Evolutionary conservation across 2,797 vertebrate genomes (phyloP), one percentile per base, ranked within the genome.

Genomic region (Ispidina lecontei): DNA sequence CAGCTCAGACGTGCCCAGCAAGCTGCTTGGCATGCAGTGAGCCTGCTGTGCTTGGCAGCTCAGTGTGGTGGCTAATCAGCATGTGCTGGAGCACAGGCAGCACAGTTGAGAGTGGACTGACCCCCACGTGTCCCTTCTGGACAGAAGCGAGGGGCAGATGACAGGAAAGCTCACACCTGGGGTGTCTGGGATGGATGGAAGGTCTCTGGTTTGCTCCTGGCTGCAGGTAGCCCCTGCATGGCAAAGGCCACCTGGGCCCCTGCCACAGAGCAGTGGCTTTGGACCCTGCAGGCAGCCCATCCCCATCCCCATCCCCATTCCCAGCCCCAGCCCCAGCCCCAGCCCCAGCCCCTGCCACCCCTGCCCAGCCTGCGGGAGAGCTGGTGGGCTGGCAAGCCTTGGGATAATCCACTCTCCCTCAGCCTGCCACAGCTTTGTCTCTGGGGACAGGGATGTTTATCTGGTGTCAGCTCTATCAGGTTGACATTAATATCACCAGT

Each of bases 1-100:
- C 0, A 1, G 33, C 41, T 78, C 67, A 75, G 69, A 5, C 56
- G 71, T 68, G 39, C 85, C 54, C 2, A 4, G 54, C 46, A 86
- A 88, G 52, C 91, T 90, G 70, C 54, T 94, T 96, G 87, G 68
- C 77, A 92, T 92, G 80, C 87, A 73, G 54, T 8, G 49, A 77
- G 70, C 33, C 75, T 82, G 74, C 92, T 56, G 25, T 14, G 37
- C 94, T 96, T 94, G 87, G 95, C 70, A 86, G 62, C 76, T 29
- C 7, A 10, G 54, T 70, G 58, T 62, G 31, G 55, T 72, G 79
- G 71, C 65, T 94, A 79, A 92, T 88, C 76, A 76, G 41, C 60
- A 82, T 51, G 78, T 75, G 87, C 69, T 76, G 84, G 72, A 93
- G 89, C 46, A 90, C 89, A 91, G 23, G 49, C 64, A 67, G 70